Percentiles rank a stretch among this genome's conserved stretches.
Conservation (phyloP, 2,888 invertebrate genomes). For the Conchocele bisecta region DNA sequence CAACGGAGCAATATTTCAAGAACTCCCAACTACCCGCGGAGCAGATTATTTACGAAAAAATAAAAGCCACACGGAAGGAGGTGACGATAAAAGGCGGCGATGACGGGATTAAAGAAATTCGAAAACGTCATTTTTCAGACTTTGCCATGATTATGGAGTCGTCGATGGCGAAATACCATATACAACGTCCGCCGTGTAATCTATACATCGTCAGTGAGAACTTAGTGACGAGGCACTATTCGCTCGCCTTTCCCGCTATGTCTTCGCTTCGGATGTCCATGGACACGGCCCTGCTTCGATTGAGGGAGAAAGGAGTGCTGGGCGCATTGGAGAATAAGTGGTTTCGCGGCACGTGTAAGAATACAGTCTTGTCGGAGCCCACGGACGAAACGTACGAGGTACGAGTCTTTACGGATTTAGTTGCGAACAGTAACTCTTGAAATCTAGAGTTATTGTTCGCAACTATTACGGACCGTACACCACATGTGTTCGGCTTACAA, state of each 20-base stretch:
- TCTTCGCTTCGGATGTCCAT: conserved; percentile 42
- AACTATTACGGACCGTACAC: too few relatives aligned
- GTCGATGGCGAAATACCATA: conserved; percentile 67
- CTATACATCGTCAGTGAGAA: conserved; percentile 67
- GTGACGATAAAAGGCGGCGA: conserved; percentile 21
- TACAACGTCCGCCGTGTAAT: conserved; percentile 68
- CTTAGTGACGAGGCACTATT: conserved; percentile 53
- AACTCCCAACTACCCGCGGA: conserved; percentile 33
- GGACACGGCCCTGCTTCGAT: conserved; percentile 54
- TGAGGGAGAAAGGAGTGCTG: conserved; percentile 63
- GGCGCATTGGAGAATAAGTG: conserved; percentile 65
- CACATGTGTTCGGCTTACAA: too few relatives aligned
- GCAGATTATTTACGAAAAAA: conserved; percentile 21
- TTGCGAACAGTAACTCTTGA: too few relatives aligned
- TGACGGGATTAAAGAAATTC: conserved; percentile 60
- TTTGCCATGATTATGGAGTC: conserved; percentile 75
- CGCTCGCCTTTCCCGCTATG: conserved; percentile 59
- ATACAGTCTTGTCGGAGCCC: conserved; percentile 47
- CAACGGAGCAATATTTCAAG: conserved; percentile 60
- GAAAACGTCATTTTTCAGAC: conserved; percentile 40
- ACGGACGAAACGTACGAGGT: conserved; percentile 32
- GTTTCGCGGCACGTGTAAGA: conserved; percentile 66
- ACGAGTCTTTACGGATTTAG: too few relatives aligned
- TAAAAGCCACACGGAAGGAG: conserved; percentile 19
- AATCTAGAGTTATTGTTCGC: too few relatives aligned